Percentiles rank a stretch among this genome's conserved stretches.
phyloP scores from a whole-genome alignment of 2,888 invertebrate species.

The Rhingia rostrata region DNA sequence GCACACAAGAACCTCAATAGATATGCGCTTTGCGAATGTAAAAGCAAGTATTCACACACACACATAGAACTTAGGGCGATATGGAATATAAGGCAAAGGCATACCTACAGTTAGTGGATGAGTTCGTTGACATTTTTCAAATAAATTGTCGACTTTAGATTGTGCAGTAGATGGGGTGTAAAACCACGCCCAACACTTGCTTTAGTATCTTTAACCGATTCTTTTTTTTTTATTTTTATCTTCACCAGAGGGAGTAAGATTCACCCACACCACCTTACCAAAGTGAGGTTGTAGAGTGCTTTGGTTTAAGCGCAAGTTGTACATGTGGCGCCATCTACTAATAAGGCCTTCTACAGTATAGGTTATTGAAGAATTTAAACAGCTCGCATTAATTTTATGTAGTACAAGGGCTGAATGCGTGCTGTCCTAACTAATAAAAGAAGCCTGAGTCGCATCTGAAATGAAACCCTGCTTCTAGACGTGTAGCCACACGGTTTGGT shows the following conservation, averaged over 20 bases:
- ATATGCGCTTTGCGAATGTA: constrained; percentile 20
- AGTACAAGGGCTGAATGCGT: too few species aligned
- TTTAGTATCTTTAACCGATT: constrained; percentile 56
- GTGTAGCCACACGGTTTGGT: too few species aligned
- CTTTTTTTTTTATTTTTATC: constrained; percentile 59
- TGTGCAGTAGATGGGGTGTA: constrained; percentile 1
- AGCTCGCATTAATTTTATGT: too few species aligned
- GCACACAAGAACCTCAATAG: constrained; percentile 61
- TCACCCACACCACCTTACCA: not conserved
- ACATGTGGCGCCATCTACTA: constrained; percentile 55
- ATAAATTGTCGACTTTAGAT: constrained; percentile 41
- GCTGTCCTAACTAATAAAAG: too few species aligned
- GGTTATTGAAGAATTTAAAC: too few species aligned
- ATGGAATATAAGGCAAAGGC: not conserved
- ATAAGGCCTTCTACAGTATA: not conserved
- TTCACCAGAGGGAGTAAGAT: constrained; percentile 58
- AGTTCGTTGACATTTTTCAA: constrained; percentile 70
- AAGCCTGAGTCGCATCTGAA: too few species aligned
- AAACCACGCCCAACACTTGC: constrained; percentile 29
- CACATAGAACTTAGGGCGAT: not conserved
- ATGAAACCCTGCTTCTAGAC: too few species aligned
- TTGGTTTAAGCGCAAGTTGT: constrained; percentile 48
- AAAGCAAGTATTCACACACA: not conserved
- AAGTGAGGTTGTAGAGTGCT: constrained; percentile 11
- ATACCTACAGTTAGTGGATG: constrained; percentile 46